Percentiles rank a stretch among this genome's conserved stretches.
These are phyloP conservation scores for Heliangelus exortis DNA, from an alignment of 2,797 vertebrate genomes.

Conservation along the genomic window DNA sequence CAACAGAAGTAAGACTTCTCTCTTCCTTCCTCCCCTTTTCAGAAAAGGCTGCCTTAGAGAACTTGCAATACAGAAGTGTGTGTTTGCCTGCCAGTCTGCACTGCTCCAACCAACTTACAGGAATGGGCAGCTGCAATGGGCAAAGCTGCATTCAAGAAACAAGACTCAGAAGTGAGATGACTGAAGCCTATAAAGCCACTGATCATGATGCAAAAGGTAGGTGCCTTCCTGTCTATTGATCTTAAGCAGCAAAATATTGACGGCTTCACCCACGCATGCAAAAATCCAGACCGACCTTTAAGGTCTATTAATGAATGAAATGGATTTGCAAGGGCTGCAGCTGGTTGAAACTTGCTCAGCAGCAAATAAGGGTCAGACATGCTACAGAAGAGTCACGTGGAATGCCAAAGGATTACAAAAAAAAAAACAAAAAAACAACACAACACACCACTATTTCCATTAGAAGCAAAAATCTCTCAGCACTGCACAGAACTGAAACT, in stretches of 20 bases:
- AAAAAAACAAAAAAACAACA: too few species aligned
- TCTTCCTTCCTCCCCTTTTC: neutral
- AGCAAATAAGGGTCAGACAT: slow-evolving; percentile 34
- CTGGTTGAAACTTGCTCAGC: slow-evolving; percentile 41
- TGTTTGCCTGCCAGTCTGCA: neutral
- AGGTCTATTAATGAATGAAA: slow-evolving; percentile 34
- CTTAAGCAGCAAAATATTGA: slow-evolving; percentile 8
- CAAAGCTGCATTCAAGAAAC: neutral
- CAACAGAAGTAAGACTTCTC: neutral
- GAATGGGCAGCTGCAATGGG: neutral
- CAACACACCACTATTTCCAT: neutral
- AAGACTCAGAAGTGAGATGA: neutral
- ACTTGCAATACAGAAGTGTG: neutral
- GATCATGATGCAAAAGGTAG: neutral
- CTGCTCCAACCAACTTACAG: neutral
- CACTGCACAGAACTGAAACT: slow-evolving; percentile 56
- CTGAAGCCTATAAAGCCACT: neutral
- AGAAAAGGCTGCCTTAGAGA: neutral
- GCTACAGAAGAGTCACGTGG: slow-evolving; percentile 38
- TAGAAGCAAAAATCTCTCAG: slow-evolving; percentile 26
- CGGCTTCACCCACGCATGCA: neutral
- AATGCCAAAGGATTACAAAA: slow-evolving; percentile 15
- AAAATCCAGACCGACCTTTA: neutral
- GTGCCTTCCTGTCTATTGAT: accelerated
- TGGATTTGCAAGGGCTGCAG: slow-evolving; percentile 29